Conservation (phyloP, 2,888 invertebrate genomes). For the Cataglyphis altisquamis region DNA sequence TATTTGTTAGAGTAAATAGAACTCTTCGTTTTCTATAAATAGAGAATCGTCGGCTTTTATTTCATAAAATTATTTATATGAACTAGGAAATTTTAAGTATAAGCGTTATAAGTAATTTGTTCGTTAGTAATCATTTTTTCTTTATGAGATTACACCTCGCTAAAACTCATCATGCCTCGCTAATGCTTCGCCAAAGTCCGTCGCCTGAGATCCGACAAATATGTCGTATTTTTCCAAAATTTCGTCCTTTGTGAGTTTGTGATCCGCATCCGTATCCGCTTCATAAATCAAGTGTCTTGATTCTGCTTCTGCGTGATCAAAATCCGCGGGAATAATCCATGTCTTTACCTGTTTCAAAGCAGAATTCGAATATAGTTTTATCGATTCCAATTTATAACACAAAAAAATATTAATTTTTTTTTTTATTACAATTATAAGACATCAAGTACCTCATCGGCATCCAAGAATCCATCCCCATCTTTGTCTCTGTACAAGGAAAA, state of each 20-base stretch:
- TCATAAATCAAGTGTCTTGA: slow-evolving; percentile 98
- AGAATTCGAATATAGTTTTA: not conserved
- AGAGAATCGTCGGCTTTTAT: slow-evolving; percentile 6
- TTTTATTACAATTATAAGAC: not conserved
- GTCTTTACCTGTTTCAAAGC: slow-evolving; percentile 88
- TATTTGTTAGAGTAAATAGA: slow-evolving; percentile 53
- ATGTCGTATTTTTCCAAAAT: slow-evolving; percentile 98
- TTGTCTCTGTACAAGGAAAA: slow-evolving; percentile 94
- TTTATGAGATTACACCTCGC: slow-evolving; percentile 67
- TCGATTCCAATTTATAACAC: not conserved
- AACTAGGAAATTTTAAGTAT: slow-evolving; percentile 53
- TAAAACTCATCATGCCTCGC: slow-evolving; percentile 98
- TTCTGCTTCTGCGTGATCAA: slow-evolving; percentile 99
- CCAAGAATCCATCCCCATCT: slow-evolving; percentile 96
- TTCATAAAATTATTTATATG: slow-evolving; percentile 38
- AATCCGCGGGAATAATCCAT: slow-evolving; percentile 98
- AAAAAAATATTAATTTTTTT: not conserved
- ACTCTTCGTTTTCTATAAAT: slow-evolving; percentile 58
- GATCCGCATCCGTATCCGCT: slow-evolving; percentile 96
- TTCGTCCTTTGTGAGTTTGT: slow-evolving; percentile 95
- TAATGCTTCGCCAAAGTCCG: slow-evolving; percentile 99
- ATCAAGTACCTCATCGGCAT: slow-evolving; percentile 91
- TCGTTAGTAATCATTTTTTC: slow-evolving; percentile 58
- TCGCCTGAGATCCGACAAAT: slow-evolving; percentile 99
- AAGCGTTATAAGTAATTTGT: slow-evolving; percentile 61